phyloP scores from a whole-genome alignment of 2,797 vertebrate species.

The Gymnodraco acuticeps region DNA sequence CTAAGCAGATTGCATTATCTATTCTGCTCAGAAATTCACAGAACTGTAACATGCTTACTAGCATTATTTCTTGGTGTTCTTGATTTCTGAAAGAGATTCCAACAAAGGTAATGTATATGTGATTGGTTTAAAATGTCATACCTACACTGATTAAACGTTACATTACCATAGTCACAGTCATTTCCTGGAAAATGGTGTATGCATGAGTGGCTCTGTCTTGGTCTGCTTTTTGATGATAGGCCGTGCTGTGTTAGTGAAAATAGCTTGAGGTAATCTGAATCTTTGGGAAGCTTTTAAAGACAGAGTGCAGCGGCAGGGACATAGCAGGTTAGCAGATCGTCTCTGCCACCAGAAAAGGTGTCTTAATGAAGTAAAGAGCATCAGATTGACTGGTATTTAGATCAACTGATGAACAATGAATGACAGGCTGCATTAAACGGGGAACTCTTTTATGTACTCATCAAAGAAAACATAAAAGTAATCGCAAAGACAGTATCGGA shows the following conservation, averaged over 20 bases:
- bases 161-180: slow-evolving; percentile 67
- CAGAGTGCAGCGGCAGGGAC: slow-evolving; percentile 48
- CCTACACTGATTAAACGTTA: slow-evolving; percentile 72
- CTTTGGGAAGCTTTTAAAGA: slow-evolving; percentile 63
- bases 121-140: slow-evolving; percentile 65
- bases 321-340: slow-evolving; percentile 55
- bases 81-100: slow-evolving; percentile 59
- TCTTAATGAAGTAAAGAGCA: slow-evolving; percentile 49
- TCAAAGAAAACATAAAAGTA: slow-evolving; percentile 28
- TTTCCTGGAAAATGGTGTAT: slow-evolving; percentile 70
- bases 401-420: slow-evolving; percentile 42
- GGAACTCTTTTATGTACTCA: slow-evolving; percentile 41
- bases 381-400: slow-evolving; percentile 50
- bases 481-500: slow-evolving; percentile 1
- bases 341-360: slow-evolving; percentile 42
- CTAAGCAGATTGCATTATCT: slow-evolving; percentile 70
- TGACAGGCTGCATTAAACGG: slow-evolving; percentile 20
- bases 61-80: slow-evolving; percentile 58
- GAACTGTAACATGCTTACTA: slow-evolving; percentile 62
- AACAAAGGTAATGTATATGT: slow-evolving; percentile 70
- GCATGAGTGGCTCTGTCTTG: slow-evolving; percentile 67
- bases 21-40: slow-evolving; percentile 69
- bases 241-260: slow-evolving; percentile 66
- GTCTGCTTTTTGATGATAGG: slow-evolving; percentile 70
- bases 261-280: slow-evolving; percentile 74